Base-by-base conservation (phyloP, 35 echinoderm and acorn worm genomes). In the Hemicentrotus pulcherrimus region DNA sequence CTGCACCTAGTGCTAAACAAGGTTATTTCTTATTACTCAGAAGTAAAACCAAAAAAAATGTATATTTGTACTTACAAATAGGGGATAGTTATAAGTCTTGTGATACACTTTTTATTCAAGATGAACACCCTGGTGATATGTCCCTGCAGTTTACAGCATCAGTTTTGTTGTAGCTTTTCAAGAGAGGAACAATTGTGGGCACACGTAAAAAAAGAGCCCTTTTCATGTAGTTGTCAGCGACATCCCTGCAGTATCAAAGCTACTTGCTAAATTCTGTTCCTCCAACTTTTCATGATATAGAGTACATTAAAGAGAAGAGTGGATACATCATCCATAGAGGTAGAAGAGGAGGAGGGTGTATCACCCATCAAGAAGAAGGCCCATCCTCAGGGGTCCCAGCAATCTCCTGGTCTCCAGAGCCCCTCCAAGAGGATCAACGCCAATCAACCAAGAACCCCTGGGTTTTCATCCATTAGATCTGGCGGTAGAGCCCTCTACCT, bases 341-440 rank as follows among this genome's bases (percentile, higher is more conserved):
- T 93, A 28, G 91, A 93, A 93, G 91, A 93, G n/a, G 91, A 93
- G n/a, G 91, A 93, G 32, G 91, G 91, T 58, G 91, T 93, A 6
- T 93, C 91, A 31, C 91, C 91, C 45, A 93, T 93, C 48, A 93
- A 93, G 91, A 93, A 48, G 30, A 47, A 58, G 28, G 91, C 30
- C 16, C 48, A 31, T 31, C 48, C 91, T 22, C 88, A 45, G n/a
- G 15, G 4, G 4, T 47, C 88, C 88, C 32, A 47, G 31, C 88
- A 90, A 90, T 33, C 46, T 41, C 46, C 88, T 33, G 18, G 88
- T 90, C 32, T 47, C 24, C 88, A 45, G 32, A 90, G 30, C 88
- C 88, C 88, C 88, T 33, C 88, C 31, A 33, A 28, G 88, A 45
- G 32, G 15, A 47, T 1, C 6, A 33, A n/a, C n/a, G 24, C n/a